Evolutionary conservation across 1,140 invertebrate species (phyloP).

Genomic region (Apis florea): DNA sequence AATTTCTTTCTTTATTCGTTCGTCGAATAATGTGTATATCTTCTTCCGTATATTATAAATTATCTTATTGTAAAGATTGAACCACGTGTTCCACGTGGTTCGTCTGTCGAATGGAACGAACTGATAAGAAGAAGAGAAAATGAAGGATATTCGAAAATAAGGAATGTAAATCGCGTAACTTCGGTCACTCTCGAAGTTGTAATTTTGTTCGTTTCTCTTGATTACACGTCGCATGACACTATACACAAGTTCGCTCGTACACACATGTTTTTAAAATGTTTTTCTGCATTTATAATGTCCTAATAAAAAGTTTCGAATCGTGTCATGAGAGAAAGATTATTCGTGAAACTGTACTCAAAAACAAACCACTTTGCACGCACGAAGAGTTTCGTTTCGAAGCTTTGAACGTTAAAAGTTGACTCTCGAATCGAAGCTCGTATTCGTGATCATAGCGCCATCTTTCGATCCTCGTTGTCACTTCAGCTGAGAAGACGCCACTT

Average conservation of each 20-base stretch:
- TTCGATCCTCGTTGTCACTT: no score
- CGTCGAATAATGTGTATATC: not conserved
- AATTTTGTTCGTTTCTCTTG: conserved; percentile 61
- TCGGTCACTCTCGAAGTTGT: conserved; percentile 61
- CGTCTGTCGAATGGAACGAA: not conserved
- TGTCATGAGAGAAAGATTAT: conserved; percentile 45
- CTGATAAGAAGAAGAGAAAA: conserved; percentile 19
- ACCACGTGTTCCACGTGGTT: not conserved
- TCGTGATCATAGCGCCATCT: not conserved
- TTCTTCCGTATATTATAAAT: no score
- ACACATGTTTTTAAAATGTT: conserved; percentile 72
- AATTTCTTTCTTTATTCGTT: not conserved
- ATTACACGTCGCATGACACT: conserved; percentile 50
- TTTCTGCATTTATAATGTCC: conserved; percentile 75
- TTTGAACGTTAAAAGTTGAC: not conserved
- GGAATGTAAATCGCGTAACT: conserved; percentile 54
- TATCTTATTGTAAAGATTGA: not conserved
- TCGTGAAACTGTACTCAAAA: not conserved
- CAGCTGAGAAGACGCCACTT: conserved; percentile 16
- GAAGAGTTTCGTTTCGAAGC: not conserved
- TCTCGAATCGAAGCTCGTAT: not conserved
- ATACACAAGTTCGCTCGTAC: conserved; percentile 56
- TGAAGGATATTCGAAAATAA: conserved; percentile 42
- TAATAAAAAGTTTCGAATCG: conserved; percentile 72
- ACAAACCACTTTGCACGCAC: not conserved